Percentiles rank a stretch among this genome's conserved stretches.
phyloP scores from a whole-genome alignment of 2,888 invertebrate species.

The Amaurobius ferox region DNA sequence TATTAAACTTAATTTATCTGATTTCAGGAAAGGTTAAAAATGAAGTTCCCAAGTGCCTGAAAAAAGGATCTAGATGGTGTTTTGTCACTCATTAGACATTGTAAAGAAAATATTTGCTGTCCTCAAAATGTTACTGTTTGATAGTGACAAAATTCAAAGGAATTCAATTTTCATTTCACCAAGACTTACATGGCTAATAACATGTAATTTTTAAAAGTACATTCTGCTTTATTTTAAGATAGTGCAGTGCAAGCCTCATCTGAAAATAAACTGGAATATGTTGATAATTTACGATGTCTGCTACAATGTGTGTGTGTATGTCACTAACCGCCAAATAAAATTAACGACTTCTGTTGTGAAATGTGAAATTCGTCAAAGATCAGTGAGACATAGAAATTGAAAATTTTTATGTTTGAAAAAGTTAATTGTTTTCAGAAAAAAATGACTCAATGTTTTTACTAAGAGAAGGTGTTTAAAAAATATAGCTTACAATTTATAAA shows the following conservation, averaged over 20 bases:
- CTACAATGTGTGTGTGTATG: not conserved
- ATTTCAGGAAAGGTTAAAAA: no score
- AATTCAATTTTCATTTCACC: not conserved
- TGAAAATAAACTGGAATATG: not conserved
- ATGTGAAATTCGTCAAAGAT: not conserved
- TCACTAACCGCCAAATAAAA: constrained; percentile 12
- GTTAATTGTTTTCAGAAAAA: no score
- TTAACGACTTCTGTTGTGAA: not conserved
- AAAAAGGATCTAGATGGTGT: not conserved
- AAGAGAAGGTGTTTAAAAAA: no score
- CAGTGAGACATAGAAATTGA: no score
- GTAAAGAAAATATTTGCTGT: not conserved
- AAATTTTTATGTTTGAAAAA: no score
- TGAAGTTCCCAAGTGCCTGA: not conserved
- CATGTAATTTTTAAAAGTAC: not conserved
- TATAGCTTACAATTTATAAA: no score
- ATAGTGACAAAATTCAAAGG: not conserved
- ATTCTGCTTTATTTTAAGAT: not conserved
- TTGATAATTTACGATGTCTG: not conserved
- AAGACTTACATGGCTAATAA: not conserved
- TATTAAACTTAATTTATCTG: no score
- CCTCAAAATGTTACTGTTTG: not conserved
- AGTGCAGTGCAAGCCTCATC: not conserved
- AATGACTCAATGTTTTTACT: no score
- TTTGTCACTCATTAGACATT: not conserved